These are phyloP conservation scores for Clavelina lepadiformis DNA, from an alignment of 23 tunicate genomes.

Conservation along the genomic window DNA sequence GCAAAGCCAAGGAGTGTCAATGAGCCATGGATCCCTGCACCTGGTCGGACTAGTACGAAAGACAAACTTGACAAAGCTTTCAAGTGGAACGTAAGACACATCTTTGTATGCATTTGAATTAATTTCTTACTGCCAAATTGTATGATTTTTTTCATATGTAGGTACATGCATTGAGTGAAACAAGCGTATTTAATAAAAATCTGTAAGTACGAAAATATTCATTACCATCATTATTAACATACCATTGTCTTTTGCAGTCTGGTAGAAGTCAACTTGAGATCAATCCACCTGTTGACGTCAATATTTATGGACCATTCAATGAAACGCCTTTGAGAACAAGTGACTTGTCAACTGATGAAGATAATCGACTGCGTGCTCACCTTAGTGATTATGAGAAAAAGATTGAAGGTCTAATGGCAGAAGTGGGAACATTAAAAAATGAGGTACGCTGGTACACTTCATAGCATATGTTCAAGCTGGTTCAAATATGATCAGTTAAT, in stretches of 20 bases:
- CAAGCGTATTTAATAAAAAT: background rate
- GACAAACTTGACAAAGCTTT: constrained; percentile 43
- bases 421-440: constrained; percentile 82
- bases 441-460: no score
- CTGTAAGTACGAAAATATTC: no score
- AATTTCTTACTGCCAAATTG: no score
- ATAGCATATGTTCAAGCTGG: no score
- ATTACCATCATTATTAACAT: no score
- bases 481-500: no score
- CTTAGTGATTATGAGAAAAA: constrained; percentile 68
- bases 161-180: no score
- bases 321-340: constrained; percentile 26
- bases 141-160: no score
- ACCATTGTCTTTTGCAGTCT: constrained; percentile 33
- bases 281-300: constrained; percentile 13
- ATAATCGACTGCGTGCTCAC: constrained; percentile 53
- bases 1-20: constrained; percentile 25
- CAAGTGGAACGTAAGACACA: constrained; percentile 89
- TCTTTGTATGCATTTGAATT: no score
- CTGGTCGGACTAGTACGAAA: constrained; percentile 63
- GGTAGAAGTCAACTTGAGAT: constrained; percentile 55
- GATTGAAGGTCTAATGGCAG: constrained; percentile 81
- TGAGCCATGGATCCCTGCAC: constrained; percentile 95
- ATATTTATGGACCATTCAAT: constrained; percentile 7
- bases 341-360: constrained; percentile 69